Base-by-base conservation (phyloP, 2,888 invertebrate species). In the Caenorhabditis becei region DNA sequence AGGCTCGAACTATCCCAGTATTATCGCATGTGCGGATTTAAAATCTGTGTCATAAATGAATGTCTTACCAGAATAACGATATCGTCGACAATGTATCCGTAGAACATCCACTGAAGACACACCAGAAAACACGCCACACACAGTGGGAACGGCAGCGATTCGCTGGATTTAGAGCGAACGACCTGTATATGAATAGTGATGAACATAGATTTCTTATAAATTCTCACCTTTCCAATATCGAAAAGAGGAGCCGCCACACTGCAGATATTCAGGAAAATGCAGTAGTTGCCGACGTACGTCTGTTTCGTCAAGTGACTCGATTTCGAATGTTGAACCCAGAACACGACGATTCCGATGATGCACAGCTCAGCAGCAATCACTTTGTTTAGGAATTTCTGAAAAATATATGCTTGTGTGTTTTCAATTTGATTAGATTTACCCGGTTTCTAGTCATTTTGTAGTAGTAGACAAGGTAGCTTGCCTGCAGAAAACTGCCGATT, bases 61-160 rank as follows among this genome's bases (percentile, higher is more conserved):
- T 47, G 23, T 11, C 53, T 91, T 92, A 95, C 95, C 88, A 95
- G 93, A 88, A 96, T 93, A 92, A 95, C 95, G 75, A 92, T 91
- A 91, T 96, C 95, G 83, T 94, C 92, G 72, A 96, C 93, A 53
- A 95, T 94, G 85, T 95, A 93, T 16, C 96, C 96, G 91, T 96
- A 96, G 0, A 95, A 89, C 65, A 95, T 92, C 96, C 96, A 96
- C 91, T 94, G 93, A 83, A 94, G 93, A 26, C 95, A 94, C 16
- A 96, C 95, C 7, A 95, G 89, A 35, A 95, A 94, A 83, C 95
- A 96, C 86, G 95, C 94, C 41, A 95, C 92, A 89, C 96, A 96
- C 77, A 97, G 93, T 10, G 96, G 95, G 91, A 97, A 95, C 5
- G 97, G 96, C 92, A 97, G 93, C 44, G 94, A 94, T 80, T 95